phyloP scores from a whole-genome alignment of 2,888 invertebrate genomes.

The Temnothorax rugatulus region DNA sequence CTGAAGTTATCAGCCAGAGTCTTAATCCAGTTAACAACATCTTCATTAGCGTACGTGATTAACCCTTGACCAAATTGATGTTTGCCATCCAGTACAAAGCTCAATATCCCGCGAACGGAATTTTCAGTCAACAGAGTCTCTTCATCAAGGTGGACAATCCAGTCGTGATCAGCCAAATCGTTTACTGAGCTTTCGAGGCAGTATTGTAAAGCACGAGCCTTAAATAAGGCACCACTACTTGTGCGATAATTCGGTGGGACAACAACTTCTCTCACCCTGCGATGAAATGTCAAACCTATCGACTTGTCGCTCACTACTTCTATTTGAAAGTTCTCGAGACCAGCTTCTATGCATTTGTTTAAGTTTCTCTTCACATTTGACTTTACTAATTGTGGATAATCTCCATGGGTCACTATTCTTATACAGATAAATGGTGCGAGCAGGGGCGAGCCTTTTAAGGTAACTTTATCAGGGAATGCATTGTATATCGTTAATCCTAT shows the following conservation, averaged over 20 bases:
- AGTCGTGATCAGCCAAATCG: conserved; percentile 94
- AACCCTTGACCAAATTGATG: conserved; percentile 98
- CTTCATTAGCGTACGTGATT: conserved; percentile 98
- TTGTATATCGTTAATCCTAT: conserved; percentile 95
- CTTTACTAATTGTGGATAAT: conserved; percentile 96
- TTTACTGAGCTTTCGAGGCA: conserved; percentile 97
- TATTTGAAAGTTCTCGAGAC: conserved; percentile 97
- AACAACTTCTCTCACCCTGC: conserved; percentile 94
- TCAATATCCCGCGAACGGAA: conserved; percentile 95
- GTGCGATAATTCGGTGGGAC: conserved; percentile 95
- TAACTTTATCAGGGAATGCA: conserved; percentile 97
- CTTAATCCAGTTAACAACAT: conserved; percentile 98
- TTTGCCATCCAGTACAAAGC: conserved; percentile 97
- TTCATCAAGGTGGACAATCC: conserved; percentile 99
- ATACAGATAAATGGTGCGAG: conserved; percentile 98
- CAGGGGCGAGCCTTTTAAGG: conserved; percentile 95
- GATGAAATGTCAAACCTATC: conserved; percentile 92
- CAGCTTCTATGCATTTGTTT: conserved; percentile 95
- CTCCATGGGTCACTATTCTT: conserved; percentile 97
- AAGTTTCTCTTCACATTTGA: conserved; percentile 95
- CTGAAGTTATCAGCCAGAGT: conserved; percentile 98
- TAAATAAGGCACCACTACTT: conserved; percentile 96
- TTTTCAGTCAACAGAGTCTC: conserved; percentile 98
- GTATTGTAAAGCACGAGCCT: conserved; percentile 97
- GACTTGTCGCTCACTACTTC: conserved; percentile 98